Evolutionary conservation across 2,113 vertebrate species (phyloP).

Genomic region (Paratilapia polleni): DNA sequence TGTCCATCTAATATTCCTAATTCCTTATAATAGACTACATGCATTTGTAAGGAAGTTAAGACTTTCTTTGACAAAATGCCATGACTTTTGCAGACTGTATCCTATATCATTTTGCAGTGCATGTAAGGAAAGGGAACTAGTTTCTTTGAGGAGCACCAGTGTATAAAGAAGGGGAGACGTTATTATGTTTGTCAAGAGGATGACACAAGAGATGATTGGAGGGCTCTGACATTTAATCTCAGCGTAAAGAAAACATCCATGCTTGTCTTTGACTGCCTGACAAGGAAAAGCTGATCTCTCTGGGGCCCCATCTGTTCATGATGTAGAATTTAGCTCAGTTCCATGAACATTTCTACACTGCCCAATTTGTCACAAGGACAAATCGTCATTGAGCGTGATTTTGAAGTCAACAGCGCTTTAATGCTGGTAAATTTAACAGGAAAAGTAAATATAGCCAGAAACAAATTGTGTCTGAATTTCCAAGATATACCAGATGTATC

Average conservation of each 20-base stretch:
- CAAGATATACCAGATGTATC: neutral
- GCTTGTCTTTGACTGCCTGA: conserved; percentile 58
- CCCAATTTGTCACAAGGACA: conserved; percentile 35
- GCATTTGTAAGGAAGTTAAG: neutral
- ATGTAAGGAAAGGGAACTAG: conserved; percentile 7
- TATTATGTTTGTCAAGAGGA: conserved; percentile 35
- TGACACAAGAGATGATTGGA: conserved; percentile 40
- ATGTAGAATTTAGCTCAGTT: conserved; percentile 49
- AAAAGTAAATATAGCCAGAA: neutral
- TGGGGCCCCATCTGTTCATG: conserved; percentile 41
- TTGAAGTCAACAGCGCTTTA: neutral
- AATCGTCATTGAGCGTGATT: neutral
- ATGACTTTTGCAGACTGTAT: conserved; percentile 7
- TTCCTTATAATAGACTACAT: neutral
- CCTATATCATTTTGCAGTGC: neutral
- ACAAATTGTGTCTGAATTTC: neutral
- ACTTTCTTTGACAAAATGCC: neutral
- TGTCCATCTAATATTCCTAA: neutral
- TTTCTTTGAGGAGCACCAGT: conserved; percentile 13
- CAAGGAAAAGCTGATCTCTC: conserved; percentile 50
- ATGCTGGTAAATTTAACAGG: neutral
- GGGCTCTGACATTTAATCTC: conserved; percentile 58
- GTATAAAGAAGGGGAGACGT: conserved; percentile 19
- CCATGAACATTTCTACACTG: neutral
- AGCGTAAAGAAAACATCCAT: conserved; percentile 26